Conservation (phyloP, 2,888 invertebrate genomes). For the Phania funesta region DNA sequence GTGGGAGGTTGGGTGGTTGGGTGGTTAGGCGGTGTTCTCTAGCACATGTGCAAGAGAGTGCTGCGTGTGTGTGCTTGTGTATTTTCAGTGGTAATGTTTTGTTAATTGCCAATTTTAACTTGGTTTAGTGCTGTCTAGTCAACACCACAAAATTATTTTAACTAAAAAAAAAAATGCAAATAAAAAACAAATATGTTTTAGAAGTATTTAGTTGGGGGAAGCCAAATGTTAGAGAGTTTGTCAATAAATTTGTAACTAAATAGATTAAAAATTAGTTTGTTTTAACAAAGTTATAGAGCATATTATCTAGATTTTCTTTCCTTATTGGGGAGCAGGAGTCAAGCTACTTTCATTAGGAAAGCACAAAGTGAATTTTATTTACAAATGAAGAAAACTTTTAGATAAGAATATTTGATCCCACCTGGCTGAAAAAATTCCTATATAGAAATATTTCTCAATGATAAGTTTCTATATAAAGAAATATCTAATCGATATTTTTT, state of each 20-base stretch:
- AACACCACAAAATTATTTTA: constrained; percentile 58
- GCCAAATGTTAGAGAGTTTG: constrained; percentile 24
- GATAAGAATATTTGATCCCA: too few species aligned
- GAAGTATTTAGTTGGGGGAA: background rate
- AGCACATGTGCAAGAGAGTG: background rate
- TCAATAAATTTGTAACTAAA: constrained; percentile 40
- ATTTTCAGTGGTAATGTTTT: constrained; percentile 78
- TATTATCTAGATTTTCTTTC: too few species aligned
- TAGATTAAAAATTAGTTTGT: constrained; percentile 22
- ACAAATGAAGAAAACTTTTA: too few species aligned
- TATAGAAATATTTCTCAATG: too few species aligned
- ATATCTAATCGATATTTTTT: background rate
- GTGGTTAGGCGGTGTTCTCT: background rate
- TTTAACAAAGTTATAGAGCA: constrained; percentile 10
- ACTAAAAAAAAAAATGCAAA: constrained; percentile 8
- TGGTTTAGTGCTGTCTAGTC: constrained; percentile 68
- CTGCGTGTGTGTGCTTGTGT: constrained; percentile 70
- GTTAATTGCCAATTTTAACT: constrained; percentile 79
- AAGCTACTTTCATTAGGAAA: too few species aligned
- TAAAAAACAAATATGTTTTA: constrained; percentile 26
- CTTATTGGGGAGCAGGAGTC: too few species aligned
- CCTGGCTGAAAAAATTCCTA: too few species aligned
- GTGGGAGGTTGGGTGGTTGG: background rate
- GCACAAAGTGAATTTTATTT: too few species aligned
- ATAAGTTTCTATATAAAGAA: too few species aligned